These are phyloP conservation scores for Zonotrichia leucophrys DNA, from an alignment of 2,113 vertebrate genomes.

Conservation along the genomic window DNA sequence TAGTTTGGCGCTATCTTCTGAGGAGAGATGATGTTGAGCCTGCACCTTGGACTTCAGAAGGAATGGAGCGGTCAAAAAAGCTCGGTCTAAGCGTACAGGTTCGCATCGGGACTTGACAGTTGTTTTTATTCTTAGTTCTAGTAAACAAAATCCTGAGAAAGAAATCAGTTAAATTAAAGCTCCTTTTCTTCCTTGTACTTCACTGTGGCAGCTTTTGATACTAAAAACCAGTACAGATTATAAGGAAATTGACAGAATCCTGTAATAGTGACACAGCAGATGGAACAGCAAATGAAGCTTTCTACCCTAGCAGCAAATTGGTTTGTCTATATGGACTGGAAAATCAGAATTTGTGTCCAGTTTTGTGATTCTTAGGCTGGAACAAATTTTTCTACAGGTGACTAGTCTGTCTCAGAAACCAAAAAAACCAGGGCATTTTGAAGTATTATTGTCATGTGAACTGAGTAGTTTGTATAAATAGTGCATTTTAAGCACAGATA, in stretches of 20 bases:
- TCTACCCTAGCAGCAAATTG: not conserved
- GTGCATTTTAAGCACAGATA: not conserved
- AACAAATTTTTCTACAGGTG: not conserved
- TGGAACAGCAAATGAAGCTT: not conserved
- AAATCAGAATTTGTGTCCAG: not conserved
- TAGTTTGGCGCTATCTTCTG: constrained; percentile 96
- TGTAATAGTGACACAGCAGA: not conserved
- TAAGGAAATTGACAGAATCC: not conserved
- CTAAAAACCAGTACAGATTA: not conserved
- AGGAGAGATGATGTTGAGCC: constrained; percentile 95
- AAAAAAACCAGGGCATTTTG: not conserved
- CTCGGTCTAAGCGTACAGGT: constrained; percentile 93
- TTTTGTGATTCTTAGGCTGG: not conserved
- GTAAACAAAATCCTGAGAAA: not conserved
- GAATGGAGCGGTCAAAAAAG: constrained; percentile 90
- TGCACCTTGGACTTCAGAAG: constrained; percentile 96
- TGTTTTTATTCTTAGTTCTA: not conserved
- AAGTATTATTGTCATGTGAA: not conserved
- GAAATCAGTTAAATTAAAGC: not conserved
- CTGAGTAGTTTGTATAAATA: not conserved
- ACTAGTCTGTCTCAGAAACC: not conserved
- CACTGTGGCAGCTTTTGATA: not conserved
- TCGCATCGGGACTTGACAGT: not conserved
- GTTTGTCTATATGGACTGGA: not conserved
- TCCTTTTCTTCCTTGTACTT: not conserved